Conservation (phyloP, 2,797 vertebrate species). For the Phataginus tetradactyla region DNA sequence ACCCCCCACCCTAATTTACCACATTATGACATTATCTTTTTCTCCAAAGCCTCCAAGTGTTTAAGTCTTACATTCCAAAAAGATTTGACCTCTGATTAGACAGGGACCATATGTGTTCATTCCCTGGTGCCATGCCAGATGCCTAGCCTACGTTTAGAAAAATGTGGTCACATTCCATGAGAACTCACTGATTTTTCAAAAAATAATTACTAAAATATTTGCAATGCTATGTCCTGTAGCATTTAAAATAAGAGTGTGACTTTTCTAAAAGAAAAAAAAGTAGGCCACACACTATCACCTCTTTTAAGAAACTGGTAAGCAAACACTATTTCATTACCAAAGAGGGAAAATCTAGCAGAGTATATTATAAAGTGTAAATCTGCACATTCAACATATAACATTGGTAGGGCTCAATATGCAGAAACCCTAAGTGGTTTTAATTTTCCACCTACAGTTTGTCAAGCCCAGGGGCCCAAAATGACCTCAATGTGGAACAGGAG, state of each 20-base stretch:
- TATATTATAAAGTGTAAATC: neutral
- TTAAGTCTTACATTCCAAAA: neutral
- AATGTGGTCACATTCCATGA: neutral
- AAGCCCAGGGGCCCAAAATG: conserved; percentile 55
- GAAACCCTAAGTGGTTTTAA: conserved; percentile 45
- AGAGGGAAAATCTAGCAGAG: neutral
- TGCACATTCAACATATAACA: neutral
- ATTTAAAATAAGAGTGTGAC: neutral
- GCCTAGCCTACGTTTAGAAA: neutral
- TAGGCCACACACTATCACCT: neutral
- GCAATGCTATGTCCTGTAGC: neutral
- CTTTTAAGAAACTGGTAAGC: conserved; percentile 5
- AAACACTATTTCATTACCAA: neutral
- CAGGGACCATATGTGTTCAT: neutral
- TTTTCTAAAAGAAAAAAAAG: conserved; percentile 45
- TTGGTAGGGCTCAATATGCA: neutral
- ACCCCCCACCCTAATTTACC: neutral
- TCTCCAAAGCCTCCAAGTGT: neutral
- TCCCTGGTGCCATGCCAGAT: neutral
- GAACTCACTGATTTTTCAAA: neutral
- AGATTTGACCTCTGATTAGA: neutral
- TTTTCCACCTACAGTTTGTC: conserved; percentile 56
- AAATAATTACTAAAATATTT: neutral
- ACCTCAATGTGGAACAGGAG: conserved; percentile 56
- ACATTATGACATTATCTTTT: neutral